Base-by-base conservation (phyloP, 2,888 invertebrate species). In the Spisula solida region DNA sequence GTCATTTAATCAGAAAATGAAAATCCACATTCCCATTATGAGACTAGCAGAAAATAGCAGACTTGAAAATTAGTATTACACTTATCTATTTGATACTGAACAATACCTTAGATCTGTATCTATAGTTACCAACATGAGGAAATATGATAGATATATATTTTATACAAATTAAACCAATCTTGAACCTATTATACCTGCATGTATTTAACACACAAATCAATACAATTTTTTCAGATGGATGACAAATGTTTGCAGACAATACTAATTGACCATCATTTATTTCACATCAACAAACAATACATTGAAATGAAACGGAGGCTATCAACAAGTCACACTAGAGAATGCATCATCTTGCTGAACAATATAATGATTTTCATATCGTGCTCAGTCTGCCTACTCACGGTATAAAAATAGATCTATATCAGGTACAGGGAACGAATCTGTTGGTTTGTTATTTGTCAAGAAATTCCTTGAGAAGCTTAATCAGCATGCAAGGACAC, bases 361-460 rank as follows among this genome's bases (percentile, higher is more conserved):
- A 66, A 25, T 34, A 16, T 31, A 75, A 75, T 75, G 75, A 75
- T 75, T 75, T 75, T 75, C 75, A 75, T 34, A 75, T 75, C 75
- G 75, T 75, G 75, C 75, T 31, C 25, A 29, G 34, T 34, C 75
- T 75, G 75, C 75, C 75, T 75, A 75, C 75, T 75, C 75, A 31
- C 16, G 29, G 75, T 31, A 34, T 75, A 75, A 34, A 75, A 75
- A 75, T 75, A 75, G 75, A 75, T 10, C 31, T 66, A 66, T 25
- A 66, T 25, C 60, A 25, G 60, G 60, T 66, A 66, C n/a, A 66
- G n/a, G 60, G 25, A 66, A 66, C 25, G 10, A 66, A 66, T 66
- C 60, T 5, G 25, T 66, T 66, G 12, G 20, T 66, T 66, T 25
- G 60, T 66, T 66, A 25, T 66, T 66, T 66, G 60, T 66, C 60